phyloP scores from a whole-genome alignment of 1,140 invertebrate genomes.

The Antheraea pernyi region DNA sequence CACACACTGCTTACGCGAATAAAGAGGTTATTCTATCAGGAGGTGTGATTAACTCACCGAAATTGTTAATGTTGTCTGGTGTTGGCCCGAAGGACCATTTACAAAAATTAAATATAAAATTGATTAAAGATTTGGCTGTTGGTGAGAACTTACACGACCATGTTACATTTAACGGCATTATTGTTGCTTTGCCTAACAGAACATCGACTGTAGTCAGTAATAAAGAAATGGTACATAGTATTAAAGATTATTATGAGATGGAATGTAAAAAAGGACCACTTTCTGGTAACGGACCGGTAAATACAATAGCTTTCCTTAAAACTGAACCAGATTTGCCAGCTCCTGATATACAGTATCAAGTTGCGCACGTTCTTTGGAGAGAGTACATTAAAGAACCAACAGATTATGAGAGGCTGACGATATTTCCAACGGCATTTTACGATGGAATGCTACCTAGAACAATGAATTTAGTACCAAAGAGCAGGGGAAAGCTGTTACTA shows the following conservation, averaged over 20 bases:
- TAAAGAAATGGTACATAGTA: slow-evolving; percentile 25
- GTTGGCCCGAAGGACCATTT: slow-evolving; percentile 83
- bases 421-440: slow-evolving; percentile 34
- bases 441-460: slow-evolving; percentile 27
- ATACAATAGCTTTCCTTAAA: slow-evolving; percentile 31
- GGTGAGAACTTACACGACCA: slow-evolving; percentile 92
- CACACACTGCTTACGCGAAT: slow-evolving; percentile 68
- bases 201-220: slow-evolving; percentile 80
- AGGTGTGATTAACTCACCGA: slow-evolving; percentile 85
- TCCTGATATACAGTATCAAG: slow-evolving; percentile 81
- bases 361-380: slow-evolving; percentile 17
- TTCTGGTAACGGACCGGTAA: slow-evolving; percentile 22
- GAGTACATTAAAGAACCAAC: slow-evolving; percentile 30
- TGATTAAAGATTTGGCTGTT: slow-evolving; percentile 82
- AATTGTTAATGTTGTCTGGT: slow-evolving; percentile 87
- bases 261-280: slow-evolving; percentile 28
- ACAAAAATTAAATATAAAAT: slow-evolving; percentile 77
- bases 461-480: slow-evolving; percentile 65
- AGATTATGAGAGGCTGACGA: slow-evolving; percentile 19
- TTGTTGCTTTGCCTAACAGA: slow-evolving; percentile 77
- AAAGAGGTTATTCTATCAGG: slow-evolving; percentile 86
- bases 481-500: slow-evolving; percentile 83
- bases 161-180: slow-evolving; percentile 78
- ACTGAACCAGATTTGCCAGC: slow-evolving; percentile 38
- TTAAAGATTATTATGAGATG: slow-evolving; percentile 25